Percentiles rank a stretch among this genome's conserved stretches.
Conservation (phyloP, 2,888 invertebrate species). For the Campoplex capitator region DNA sequence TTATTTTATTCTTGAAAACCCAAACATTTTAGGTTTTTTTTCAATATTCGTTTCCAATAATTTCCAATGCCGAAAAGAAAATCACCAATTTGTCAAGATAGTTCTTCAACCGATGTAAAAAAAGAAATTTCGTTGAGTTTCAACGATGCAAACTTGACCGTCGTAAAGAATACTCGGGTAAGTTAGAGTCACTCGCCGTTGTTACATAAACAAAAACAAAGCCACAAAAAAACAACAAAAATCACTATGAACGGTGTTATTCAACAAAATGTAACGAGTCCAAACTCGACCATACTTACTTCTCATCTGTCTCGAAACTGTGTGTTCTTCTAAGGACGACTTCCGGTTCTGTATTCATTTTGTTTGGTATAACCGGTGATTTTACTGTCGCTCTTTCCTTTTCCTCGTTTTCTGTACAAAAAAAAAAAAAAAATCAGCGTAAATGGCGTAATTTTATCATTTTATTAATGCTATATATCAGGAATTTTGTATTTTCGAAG, state of each 20-base stretch:
- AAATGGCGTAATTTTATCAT: not conserved
- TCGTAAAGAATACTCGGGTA: conserved; percentile 9
- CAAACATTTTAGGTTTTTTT: not conserved
- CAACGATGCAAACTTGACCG: not conserved
- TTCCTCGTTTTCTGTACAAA: conserved; percentile 82
- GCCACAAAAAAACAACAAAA: conserved; percentile 39
- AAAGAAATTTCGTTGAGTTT: not conserved
- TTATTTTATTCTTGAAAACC: no score
- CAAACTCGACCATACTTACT: conserved; percentile 87
- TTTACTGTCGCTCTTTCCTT: conserved; percentile 82
- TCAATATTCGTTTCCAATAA: no score
- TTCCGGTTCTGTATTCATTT: conserved; percentile 86
- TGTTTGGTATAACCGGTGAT: conserved; percentile 82
- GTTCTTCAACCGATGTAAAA: not conserved
- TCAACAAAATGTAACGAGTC: conserved; percentile 15
- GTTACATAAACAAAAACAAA: conserved; percentile 62
- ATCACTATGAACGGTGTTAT: conserved; percentile 51
- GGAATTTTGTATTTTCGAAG: not conserved
- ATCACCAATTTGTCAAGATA: no score
- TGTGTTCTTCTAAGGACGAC: conserved; percentile 92
- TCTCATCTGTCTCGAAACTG: conserved; percentile 95
- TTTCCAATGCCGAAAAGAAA: no score
- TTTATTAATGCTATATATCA: not conserved
- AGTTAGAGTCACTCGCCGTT: conserved; percentile 56
- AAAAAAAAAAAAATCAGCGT: not conserved